Evolutionary conservation across 2,797 vertebrate species (phyloP).

Genomic region (Manis pentadactyla): DNA sequence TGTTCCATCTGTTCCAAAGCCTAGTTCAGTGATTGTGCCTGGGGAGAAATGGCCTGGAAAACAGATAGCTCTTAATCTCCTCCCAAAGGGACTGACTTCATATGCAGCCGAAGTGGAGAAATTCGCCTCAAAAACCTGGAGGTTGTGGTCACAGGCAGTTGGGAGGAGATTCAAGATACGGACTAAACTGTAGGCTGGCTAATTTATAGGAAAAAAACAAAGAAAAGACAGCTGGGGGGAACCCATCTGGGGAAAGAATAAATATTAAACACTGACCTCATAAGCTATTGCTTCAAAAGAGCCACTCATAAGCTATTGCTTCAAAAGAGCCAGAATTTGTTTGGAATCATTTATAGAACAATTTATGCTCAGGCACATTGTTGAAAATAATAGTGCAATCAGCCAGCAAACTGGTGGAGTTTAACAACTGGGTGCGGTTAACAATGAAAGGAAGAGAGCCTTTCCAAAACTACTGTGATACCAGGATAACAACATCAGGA

Average conservation of each 20-base stretch:
- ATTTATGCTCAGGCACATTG: neutral
- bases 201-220: neutral
- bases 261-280: neutral
- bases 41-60: neutral
- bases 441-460: neutral
- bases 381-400: neutral
- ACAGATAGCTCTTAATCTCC: neutral
- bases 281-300: neutral
- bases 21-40: neutral
- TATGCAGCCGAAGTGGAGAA: neutral
- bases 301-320: neutral
- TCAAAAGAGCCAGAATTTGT: neutral
- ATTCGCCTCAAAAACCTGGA: neutral
- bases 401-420: neutral
- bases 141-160: neutral
- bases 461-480: neutral
- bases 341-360: neutral
- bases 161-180: neutral
- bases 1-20: neutral
- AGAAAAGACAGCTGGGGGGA: neutral
- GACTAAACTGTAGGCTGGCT: neutral
- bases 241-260: neutral
- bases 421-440: neutral
- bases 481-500: neutral
- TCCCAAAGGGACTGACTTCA: neutral